phyloP scores from a whole-genome alignment of 2,113 vertebrate species.

The Lethenteron camtschaticum region DNA sequence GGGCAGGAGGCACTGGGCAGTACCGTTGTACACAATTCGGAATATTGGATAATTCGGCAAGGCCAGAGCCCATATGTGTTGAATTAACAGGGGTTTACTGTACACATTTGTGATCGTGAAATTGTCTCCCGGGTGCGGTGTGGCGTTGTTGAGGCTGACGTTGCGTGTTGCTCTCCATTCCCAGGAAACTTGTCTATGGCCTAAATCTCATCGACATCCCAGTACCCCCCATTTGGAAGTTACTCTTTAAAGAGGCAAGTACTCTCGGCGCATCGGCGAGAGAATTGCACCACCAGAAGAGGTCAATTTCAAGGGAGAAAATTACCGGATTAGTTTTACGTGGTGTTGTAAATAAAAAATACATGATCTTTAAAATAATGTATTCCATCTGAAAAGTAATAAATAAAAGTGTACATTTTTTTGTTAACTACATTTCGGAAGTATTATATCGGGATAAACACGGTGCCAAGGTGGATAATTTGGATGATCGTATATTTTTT shows the following conservation, averaged over 20 bases:
- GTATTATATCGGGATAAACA: neutral
- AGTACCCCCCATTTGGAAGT: constrained; percentile 35
- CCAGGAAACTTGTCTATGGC: constrained; percentile 31
- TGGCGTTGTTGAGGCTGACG: too few relatives aligned
- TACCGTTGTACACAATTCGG: too few relatives aligned
- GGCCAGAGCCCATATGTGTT: too few relatives aligned
- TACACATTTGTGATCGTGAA: too few relatives aligned
- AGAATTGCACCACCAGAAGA: neutral
- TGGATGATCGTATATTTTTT: neutral
- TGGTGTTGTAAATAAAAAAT: neutral
- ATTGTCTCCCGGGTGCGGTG: too few relatives aligned
- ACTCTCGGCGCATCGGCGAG: neutral
- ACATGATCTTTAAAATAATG: neutral
- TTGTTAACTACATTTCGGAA: neutral
- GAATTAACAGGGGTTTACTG: too few relatives aligned
- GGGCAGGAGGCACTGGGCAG: too few relatives aligned
- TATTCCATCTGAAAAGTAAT: neutral
- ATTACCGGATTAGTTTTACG: constrained; percentile 4
- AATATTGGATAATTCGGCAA: too few relatives aligned
- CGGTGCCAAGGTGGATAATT: constrained; percentile 9
- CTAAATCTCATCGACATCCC: constrained; percentile 33
- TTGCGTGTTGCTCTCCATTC: neutral
- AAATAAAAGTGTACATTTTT: neutral
- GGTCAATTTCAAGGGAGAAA: neutral
- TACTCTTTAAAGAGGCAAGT: constrained; percentile 38